phyloP scores from a whole-genome alignment of 1,140 invertebrate species.

The Pogonomyrmex barbatus region DNA sequence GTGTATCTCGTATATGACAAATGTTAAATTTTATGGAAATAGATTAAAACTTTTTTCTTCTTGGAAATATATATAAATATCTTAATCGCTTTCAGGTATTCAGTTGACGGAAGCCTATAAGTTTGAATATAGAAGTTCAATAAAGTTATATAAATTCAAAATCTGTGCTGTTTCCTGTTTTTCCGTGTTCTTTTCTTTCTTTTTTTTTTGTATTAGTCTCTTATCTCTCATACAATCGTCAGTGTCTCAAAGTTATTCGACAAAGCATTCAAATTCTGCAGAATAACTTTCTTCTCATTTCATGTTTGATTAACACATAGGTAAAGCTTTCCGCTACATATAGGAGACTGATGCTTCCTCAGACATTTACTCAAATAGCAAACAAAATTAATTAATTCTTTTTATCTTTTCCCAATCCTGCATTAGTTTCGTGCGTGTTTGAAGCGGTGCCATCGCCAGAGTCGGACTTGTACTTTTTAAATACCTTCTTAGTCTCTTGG shows the following conservation, averaged over 20 bases:
- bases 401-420: constrained; percentile 67
- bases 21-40: constrained; percentile 54
- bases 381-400: constrained; percentile 67
- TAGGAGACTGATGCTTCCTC: too few species aligned
- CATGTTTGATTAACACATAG: constrained; percentile 51
- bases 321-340: not conserved
- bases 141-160: constrained; percentile 67
- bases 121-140: constrained; percentile 62
- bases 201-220: constrained; percentile 60
- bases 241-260: not conserved
- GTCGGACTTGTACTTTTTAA: constrained; percentile 76
- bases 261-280: not conserved
- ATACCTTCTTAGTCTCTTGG: constrained; percentile 70
- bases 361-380: not conserved
- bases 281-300: not conserved
- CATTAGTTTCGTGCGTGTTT: constrained; percentile 54
- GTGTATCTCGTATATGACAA: constrained; percentile 43
- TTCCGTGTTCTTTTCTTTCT: not conserved
- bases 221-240: constrained; percentile 32
- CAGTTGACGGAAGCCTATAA: constrained; percentile 71
- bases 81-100: constrained; percentile 50
- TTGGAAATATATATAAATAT: constrained; percentile 58
- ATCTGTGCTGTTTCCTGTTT: constrained; percentile 35
- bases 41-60: constrained; percentile 46
- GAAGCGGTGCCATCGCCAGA: constrained; percentile 47